Percentiles rank a stretch among this genome's conserved stretches.
These are phyloP conservation scores for Goniozus legneri DNA, from an alignment of 1,140 invertebrate species.

Conservation along the genomic window DNA sequence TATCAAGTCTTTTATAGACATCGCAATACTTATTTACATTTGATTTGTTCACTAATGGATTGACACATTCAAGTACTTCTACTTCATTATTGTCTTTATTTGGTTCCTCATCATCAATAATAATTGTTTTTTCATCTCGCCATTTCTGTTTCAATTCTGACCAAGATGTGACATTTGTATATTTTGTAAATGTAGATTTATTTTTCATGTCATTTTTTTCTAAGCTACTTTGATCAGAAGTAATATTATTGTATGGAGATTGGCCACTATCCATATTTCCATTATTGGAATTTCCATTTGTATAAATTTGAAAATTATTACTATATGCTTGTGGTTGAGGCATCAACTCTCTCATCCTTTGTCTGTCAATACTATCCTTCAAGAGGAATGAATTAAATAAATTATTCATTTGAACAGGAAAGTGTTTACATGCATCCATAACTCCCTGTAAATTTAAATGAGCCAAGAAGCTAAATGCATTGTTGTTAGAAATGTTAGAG, in stretches of 20 bases:
- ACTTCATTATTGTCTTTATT: slow-evolving; percentile 30
- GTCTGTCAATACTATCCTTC: too few species aligned
- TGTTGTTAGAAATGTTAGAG: too few species aligned
- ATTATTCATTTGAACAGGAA: slow-evolving; percentile 22
- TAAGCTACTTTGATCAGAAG: background rate
- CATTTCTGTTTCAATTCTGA: slow-evolving; percentile 44
- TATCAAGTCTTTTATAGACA: slow-evolving; percentile 41
- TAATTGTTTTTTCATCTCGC: slow-evolving; percentile 47
- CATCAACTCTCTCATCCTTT: background rate
- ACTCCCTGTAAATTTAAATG: too few species aligned
- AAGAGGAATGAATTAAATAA: too few species aligned
- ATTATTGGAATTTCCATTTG: slow-evolving; percentile 11
- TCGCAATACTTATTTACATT: slow-evolving; percentile 33
- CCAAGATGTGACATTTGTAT: slow-evolving; percentile 33
- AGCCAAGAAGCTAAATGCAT: too few species aligned
- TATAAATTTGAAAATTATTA: slow-evolving; percentile 12
- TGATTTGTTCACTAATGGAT: slow-evolving; percentile 34
- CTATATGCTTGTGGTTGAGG: too few species aligned
- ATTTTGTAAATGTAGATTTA: slow-evolving; percentile 15
- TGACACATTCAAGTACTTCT: slow-evolving; percentile 33
- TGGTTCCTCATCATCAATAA: slow-evolving; percentile 46
- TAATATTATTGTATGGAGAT: slow-evolving; percentile 10
- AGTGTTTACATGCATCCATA: too few species aligned
- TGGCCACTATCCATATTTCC: slow-evolving; percentile 17
- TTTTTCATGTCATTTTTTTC: background rate